phyloP scores from a whole-genome alignment of 2,888 invertebrate species.

The Brachypterus glaber region DNA sequence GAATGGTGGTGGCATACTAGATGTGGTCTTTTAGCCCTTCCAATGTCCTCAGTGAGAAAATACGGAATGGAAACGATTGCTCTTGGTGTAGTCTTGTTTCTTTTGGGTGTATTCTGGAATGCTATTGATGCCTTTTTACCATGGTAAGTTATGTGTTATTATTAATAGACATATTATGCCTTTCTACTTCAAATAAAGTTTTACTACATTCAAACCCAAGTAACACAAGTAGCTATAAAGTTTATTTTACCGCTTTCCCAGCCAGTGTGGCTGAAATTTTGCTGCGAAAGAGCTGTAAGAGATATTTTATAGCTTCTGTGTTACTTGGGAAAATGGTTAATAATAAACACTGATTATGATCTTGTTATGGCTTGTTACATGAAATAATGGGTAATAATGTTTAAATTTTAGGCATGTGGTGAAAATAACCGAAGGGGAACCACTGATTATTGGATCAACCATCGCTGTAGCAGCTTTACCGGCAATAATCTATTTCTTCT shows the following conservation, averaged over 20 bases:
- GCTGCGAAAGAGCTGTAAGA: too few relatives aligned
- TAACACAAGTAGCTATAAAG: too few relatives aligned
- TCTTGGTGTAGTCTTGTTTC: constrained; percentile 56
- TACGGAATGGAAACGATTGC: constrained; percentile 67
- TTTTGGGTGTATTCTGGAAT: constrained; percentile 71
- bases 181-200: too few relatives aligned
- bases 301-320: too few relatives aligned
- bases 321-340: too few relatives aligned
- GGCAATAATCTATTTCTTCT: constrained; percentile 61
- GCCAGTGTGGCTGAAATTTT: too few relatives aligned
- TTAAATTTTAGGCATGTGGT: constrained; percentile 48
- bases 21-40: constrained; percentile 64
- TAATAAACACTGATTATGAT: too few relatives aligned
- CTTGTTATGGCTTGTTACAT: too few relatives aligned
- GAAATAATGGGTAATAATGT: too few relatives aligned
- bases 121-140: constrained; percentile 69
- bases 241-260: too few relatives aligned
- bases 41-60: constrained; percentile 68
- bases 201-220: too few relatives aligned
- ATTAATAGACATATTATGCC: neutral
- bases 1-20: constrained; percentile 86
- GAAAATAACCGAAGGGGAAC: constrained; percentile 45
- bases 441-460: constrained; percentile 55
- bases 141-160: constrained; percentile 44
- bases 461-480: constrained; percentile 59